These are phyloP conservation scores for Drosophila ironensis DNA, from an alignment of 1,140 invertebrate genomes.

Conservation along the genomic window DNA sequence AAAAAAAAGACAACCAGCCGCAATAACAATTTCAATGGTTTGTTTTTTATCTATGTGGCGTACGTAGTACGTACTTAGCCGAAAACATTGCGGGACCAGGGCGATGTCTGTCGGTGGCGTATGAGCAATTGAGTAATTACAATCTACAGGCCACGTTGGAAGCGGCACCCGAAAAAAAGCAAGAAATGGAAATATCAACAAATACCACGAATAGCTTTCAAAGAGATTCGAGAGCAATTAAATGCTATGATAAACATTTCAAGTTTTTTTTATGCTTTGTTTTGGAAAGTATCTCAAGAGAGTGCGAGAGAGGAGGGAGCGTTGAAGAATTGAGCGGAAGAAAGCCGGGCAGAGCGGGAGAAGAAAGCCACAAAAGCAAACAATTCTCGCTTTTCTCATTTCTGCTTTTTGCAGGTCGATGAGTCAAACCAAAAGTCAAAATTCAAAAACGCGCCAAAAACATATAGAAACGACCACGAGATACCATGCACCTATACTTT, in stretches of 20 bases:
- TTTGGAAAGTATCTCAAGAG: constrained; percentile 19
- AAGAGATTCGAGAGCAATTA: constrained; percentile 73
- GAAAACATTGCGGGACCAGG: constrained; percentile 20
- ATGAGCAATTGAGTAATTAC: constrained; percentile 79
- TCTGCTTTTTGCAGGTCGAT: constrained; percentile 30
- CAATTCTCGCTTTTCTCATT: constrained; percentile 8
- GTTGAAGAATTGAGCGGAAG: too few relatives aligned
- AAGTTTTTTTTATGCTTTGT: constrained; percentile 13
- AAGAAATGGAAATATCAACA: constrained; percentile 36
- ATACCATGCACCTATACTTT: too few relatives aligned
- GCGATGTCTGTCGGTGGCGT: constrained; percentile 44
- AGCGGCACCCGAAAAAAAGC: background rate
- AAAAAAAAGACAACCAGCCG: constrained; percentile 49
- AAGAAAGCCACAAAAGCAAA: constrained; percentile 60
- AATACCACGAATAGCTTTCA: constrained; percentile 33
- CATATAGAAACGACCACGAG: constrained; percentile 10
- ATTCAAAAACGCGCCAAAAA: constrained; percentile 70
- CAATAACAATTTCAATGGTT: constrained; percentile 70
- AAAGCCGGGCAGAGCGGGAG: constrained; percentile 20
- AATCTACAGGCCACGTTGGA: constrained; percentile 35
- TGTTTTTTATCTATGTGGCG: constrained; percentile 76
- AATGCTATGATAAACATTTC: constrained; percentile 73
- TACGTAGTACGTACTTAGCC: too few relatives aligned
- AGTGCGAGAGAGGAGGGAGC: background rate
- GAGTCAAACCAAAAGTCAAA: constrained; percentile 57